Evolutionary conservation across 2,113 vertebrate species (phyloP).

Genomic region (Microtus montanus): DNA sequence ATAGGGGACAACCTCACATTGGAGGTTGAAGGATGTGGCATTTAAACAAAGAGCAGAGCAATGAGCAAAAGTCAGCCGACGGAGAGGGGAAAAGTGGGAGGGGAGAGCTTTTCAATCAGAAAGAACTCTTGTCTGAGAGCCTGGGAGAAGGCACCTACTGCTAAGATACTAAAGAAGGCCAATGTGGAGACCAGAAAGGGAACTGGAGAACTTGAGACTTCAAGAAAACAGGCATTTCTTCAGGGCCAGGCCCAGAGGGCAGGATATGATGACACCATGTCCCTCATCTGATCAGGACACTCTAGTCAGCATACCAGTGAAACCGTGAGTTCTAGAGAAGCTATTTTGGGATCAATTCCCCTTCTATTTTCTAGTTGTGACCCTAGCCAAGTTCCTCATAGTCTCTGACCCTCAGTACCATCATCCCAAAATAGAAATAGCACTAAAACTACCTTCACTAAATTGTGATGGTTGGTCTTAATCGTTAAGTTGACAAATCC

Average conservation of each 20-base stretch:
- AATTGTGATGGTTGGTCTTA: not conserved
- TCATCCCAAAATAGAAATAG: constrained; percentile 29
- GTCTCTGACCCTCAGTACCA: not conserved
- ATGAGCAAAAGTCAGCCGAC: constrained; percentile 34
- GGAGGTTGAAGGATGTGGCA: constrained; percentile 46
- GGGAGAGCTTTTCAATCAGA: constrained; percentile 52
- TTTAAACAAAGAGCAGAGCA: constrained; percentile 55
- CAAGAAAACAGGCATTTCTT: not conserved
- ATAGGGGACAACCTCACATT: constrained; percentile 51
- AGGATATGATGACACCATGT: not conserved
- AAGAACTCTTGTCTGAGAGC: not conserved
- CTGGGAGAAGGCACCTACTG: constrained; percentile 13
- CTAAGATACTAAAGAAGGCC: not conserved
- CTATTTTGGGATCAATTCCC: not conserved
- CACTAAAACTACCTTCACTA: not conserved
- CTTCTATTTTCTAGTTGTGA: not conserved
- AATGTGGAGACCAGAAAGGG: not conserved
- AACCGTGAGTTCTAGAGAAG: not conserved
- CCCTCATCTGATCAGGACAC: not conserved
- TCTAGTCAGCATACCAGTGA: not conserved
- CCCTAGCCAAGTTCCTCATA: not conserved
- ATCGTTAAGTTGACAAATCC: not conserved
- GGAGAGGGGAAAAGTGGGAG: not conserved
- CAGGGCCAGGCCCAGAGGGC: not conserved
- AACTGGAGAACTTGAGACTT: not conserved